These are phyloP conservation scores for Prorops nasuta DNA, from an alignment of 1,140 invertebrate genomes.

Conservation along the genomic window DNA sequence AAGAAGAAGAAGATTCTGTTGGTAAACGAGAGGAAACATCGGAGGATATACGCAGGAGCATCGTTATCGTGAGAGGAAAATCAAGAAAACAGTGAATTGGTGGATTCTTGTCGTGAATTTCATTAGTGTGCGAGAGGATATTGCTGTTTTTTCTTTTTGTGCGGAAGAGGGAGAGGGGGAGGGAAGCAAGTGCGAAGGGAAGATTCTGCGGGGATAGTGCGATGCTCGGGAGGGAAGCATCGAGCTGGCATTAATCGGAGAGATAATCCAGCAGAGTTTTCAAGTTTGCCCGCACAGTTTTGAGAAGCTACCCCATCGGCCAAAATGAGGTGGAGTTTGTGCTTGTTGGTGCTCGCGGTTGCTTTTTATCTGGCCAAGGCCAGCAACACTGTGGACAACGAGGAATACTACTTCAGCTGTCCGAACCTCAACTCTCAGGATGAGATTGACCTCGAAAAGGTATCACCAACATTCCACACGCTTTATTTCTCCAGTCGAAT, in stretches of 20 bases:
- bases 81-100: no score
- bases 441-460: conserved; percentile 28
- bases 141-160: no score
- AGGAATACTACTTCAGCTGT: conserved; percentile 11
- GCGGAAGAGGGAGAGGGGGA: conserved; percentile 8
- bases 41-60: no score
- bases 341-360: conserved; percentile 22
- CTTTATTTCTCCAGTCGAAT: no score
- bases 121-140: no score
- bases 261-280: conserved; percentile 3
- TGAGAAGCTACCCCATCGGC: conserved; percentile 9
- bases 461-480: neutral
- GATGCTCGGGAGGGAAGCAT: no score
- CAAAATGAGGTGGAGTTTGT: conserved; percentile 31
- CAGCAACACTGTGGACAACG: conserved; percentile 21
- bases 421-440: conserved; percentile 25
- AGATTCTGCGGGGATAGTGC: neutral
- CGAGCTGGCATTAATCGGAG: neutral
- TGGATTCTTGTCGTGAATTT: no score
- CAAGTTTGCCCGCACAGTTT: conserved; percentile 12
- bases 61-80: no score
- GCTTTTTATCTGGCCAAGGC: conserved; percentile 20
- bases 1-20: no score
- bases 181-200: neutral
- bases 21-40: no score